These are phyloP conservation scores for Azemiops feae DNA, from an alignment of 2,113 vertebrate species.

Conservation along the genomic window DNA sequence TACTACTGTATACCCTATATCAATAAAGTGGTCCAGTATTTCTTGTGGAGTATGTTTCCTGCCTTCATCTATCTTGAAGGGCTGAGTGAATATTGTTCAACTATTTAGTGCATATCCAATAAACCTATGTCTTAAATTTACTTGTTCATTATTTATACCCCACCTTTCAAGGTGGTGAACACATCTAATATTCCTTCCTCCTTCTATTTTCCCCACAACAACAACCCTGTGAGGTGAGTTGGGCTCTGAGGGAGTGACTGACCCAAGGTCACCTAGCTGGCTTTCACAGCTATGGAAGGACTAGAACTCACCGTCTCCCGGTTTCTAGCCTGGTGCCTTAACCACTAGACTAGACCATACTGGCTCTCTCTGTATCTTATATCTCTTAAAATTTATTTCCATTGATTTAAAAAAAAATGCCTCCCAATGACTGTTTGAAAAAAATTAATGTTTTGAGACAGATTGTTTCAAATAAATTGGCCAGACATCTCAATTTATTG, in stretches of 20 bases:
- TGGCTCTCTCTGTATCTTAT: neutral
- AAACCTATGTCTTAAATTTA: neutral
- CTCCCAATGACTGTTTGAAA: neutral
- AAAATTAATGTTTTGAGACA: neutral
- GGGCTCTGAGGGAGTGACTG: neutral
- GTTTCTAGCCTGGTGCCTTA: neutral
- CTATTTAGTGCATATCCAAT: neutral
- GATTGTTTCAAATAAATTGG: neutral
- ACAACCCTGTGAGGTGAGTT: neutral
- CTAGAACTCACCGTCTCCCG: neutral
- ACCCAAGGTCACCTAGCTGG: neutral
- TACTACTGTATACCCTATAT: neutral
- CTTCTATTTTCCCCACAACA: neutral
- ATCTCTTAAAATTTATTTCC: neutral
- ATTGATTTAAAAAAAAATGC: neutral
- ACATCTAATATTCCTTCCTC: neutral
- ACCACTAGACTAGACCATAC: neutral
- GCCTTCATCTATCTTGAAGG: neutral
- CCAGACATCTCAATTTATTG: neutral
- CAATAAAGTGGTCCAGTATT: neutral
- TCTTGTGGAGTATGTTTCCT: neutral
- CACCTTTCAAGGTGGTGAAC: neutral
- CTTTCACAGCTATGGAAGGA: neutral
- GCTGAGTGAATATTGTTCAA: neutral
- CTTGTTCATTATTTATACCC: neutral